Conservation (phyloP, 2,113 vertebrate species). For the Hymenochirus boettgeri region DNA sequence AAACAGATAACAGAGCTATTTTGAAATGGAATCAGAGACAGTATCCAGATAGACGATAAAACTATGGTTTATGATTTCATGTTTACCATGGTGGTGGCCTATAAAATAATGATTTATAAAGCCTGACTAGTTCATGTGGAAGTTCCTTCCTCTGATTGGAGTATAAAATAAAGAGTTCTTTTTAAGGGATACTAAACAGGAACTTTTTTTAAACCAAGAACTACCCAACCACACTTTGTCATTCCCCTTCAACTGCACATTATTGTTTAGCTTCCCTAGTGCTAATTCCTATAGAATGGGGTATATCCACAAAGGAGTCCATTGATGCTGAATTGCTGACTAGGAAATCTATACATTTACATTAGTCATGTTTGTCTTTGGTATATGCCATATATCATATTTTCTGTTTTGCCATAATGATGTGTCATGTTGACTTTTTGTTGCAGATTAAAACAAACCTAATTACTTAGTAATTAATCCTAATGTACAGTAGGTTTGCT, state of each 20-base stretch:
- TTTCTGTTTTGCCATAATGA: too few relatives aligned
- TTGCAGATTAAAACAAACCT: too few relatives aligned
- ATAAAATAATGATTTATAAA: slow-evolving; percentile 33
- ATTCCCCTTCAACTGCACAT: neutral
- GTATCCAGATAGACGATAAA: slow-evolving; percentile 2
- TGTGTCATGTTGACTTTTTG: too few relatives aligned
- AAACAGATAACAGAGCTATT: slow-evolving; percentile 33
- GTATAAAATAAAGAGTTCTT: slow-evolving; percentile 9
- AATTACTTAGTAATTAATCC: too few relatives aligned
- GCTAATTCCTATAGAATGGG: neutral
- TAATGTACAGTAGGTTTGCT: too few relatives aligned
- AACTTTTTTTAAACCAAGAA: neutral
- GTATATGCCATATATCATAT: neutral
- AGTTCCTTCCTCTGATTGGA: neutral
- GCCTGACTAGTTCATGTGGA: neutral
- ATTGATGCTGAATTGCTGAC: neutral
- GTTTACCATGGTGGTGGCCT: neutral
- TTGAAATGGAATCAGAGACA: slow-evolving; percentile 27
- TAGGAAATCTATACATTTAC: neutral
- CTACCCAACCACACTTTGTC: neutral
- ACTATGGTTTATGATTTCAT: slow-evolving; percentile 6
- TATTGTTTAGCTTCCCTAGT: neutral
- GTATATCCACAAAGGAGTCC: neutral
- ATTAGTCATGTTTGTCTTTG: neutral
- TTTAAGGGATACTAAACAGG: slow-evolving; percentile 13